Evolutionary conservation across 2,888 invertebrate genomes (phyloP).

Genomic region (Patella caerulea): DNA sequence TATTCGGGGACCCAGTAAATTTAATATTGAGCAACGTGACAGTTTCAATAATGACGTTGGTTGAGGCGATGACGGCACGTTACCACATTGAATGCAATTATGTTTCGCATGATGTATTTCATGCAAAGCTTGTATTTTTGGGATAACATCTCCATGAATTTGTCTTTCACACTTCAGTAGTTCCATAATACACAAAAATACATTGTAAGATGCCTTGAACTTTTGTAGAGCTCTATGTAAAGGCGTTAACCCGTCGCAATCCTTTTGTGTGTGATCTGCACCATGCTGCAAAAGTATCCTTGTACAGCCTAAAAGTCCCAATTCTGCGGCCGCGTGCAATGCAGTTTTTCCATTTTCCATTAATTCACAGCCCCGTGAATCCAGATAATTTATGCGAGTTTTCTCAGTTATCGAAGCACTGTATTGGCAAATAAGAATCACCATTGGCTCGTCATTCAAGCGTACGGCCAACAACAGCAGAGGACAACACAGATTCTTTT

Average conservation of each 20-base stretch:
- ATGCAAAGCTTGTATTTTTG: conserved; percentile 1
- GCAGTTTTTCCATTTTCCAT: conserved; percentile 26
- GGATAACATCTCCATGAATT: conserved; percentile 10
- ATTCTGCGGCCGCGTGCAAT: conserved; percentile 19
- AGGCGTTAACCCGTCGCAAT: conserved; percentile 16
- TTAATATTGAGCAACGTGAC: not conserved
- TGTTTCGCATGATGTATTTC: conserved; percentile 13
- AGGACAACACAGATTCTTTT: conserved; percentile 17
- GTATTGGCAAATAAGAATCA: conserved; percentile 17
- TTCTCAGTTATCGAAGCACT: not conserved
- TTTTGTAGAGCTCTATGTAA: conserved; percentile 13
- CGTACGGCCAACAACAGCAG: conserved; percentile 17
- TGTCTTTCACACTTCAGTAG: conserved; percentile 16
- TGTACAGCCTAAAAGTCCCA: conserved; percentile 22
- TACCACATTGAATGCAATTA: not conserved
- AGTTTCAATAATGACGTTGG: not conserved
- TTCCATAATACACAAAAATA: conserved; percentile 18
- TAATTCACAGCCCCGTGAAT: conserved; percentile 20
- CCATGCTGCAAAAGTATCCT: conserved; percentile 20
- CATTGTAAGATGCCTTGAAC: conserved; percentile 10
- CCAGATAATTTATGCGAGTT: conserved; percentile 17
- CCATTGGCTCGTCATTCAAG: conserved; percentile 13
- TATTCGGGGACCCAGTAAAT: not conserved
- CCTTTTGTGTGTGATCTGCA: conserved; percentile 12
- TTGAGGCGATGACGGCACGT: not conserved